These are phyloP conservation scores for Sturmia bella DNA, from an alignment of 2,888 invertebrate species.

Conservation along the genomic window DNA sequence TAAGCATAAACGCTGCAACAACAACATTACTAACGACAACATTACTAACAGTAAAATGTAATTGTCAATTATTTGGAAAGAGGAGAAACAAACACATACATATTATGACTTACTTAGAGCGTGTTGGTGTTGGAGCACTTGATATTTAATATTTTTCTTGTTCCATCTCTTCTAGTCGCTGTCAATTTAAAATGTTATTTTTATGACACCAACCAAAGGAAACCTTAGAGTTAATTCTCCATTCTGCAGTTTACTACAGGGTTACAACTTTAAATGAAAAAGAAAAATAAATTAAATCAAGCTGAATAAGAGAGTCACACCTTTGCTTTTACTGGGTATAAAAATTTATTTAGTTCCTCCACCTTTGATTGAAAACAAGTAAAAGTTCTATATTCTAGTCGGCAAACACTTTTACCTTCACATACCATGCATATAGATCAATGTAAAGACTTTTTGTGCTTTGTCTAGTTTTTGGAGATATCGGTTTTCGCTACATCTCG, in stretches of 20 bases:
- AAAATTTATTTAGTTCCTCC: no score
- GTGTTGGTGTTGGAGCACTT: conserved; percentile 4
- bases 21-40: background rate
- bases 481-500: no score
- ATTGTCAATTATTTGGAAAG: conserved; percentile 11
- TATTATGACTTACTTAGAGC: background rate
- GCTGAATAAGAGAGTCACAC: no score
- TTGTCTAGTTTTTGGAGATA: no score
- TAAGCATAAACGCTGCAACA: conserved; percentile 12
- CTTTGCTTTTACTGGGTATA: no score
- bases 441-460: no score
- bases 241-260: background rate
- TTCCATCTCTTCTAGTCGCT: conserved; percentile 11
- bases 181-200: conserved; percentile 17
- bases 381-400: no score
- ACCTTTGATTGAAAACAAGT: no score
- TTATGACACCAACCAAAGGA: conserved; percentile 31
- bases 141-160: conserved; percentile 29
- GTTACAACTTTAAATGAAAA: no score
- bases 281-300: no score
- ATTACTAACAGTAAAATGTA: conserved; percentile 6
- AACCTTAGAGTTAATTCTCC: conserved; percentile 32
- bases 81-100: background rate
- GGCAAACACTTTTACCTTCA: no score
- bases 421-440: no score